Base-by-base conservation (phyloP, 1,140 invertebrate species). In the Batillaria attramentaria region DNA sequence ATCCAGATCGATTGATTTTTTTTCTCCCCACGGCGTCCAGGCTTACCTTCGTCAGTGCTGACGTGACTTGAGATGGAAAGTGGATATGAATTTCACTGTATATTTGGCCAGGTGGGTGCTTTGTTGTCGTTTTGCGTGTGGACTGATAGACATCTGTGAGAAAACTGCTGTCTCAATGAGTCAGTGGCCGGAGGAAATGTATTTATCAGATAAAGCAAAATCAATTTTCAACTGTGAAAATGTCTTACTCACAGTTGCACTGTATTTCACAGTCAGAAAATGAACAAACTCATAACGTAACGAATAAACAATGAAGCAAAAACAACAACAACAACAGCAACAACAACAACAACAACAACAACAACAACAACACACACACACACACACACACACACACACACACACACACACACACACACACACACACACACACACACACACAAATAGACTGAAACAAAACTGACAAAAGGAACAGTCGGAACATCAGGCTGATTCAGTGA, bases 401-500 rank as follows among this genome's bases (percentile, higher is more conserved):
- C 65, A 66, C 65, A 66, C 65, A 37, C 65, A 66, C 65, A 66
- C 65, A 66, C 65, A 66, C 8, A 66, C 65, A 66, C 8, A 66
- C 8, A 35, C 8, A 35, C 8, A 35, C 65, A 66, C 10, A 13
- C 0, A 37, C 65, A 35, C 65, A 66, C 8, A 35, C 33, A 66
- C 65, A 37, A 31, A 66, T 37, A 66, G 33, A 66, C 10, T 37
- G 33, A 0, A 0, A 66, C 10, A 35, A 16, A 66, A 31, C 2
- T 28, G 39, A 1, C 2, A 16, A 66, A 1, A 66, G 1, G 39
- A 16, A 37, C 33, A 66, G 1, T 37, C 33, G 39, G 33, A 33
- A 10, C 13, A 31, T 37, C 3, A 66, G 33, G 39, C 65, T 37
- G 33, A 66, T 37, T 20, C 65, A 66, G 33, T 37, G 33, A 66